Evolutionary conservation across 1,140 invertebrate species (phyloP).

Genomic region (Heliothis virescens): DNA sequence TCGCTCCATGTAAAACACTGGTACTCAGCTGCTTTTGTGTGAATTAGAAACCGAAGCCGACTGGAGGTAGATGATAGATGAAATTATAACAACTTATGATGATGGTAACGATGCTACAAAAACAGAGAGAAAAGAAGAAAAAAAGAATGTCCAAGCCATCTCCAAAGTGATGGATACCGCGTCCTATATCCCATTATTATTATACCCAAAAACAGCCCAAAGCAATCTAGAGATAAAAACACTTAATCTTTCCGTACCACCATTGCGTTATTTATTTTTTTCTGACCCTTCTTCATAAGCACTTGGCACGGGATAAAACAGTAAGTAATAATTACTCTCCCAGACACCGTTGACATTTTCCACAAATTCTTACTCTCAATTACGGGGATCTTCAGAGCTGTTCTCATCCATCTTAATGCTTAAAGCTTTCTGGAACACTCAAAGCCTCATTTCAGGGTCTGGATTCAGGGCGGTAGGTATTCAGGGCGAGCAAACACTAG

Average conservation of each 20-base stretch:
- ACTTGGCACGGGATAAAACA: background rate
- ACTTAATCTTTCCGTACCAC: background rate
- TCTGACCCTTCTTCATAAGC: background rate
- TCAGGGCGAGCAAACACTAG: slow-evolving; percentile 52
- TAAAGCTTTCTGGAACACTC: slow-evolving; percentile 15
- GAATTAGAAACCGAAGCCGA: too few relatives aligned
- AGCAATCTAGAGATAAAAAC: background rate
- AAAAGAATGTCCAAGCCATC: background rate
- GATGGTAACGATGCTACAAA: background rate
- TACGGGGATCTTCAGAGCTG: background rate
- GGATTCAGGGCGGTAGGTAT: slow-evolving; percentile 48
- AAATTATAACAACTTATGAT: background rate
- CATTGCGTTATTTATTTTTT: background rate
- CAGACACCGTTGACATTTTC: background rate
- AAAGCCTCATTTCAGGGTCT: slow-evolving; percentile 38
- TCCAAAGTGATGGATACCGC: background rate
- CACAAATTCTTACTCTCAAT: background rate
- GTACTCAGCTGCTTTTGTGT: too few relatives aligned
- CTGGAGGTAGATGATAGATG: too few relatives aligned
- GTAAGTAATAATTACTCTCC: slow-evolving; percentile 19
- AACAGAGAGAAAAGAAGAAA: background rate
- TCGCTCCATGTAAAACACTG: too few relatives aligned
- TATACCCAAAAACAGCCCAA: background rate
- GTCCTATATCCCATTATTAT: background rate
- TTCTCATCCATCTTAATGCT: slow-evolving; percentile 36